Conservation (phyloP, 2,888 invertebrate species). For the Crocallis elinguaria region DNA sequence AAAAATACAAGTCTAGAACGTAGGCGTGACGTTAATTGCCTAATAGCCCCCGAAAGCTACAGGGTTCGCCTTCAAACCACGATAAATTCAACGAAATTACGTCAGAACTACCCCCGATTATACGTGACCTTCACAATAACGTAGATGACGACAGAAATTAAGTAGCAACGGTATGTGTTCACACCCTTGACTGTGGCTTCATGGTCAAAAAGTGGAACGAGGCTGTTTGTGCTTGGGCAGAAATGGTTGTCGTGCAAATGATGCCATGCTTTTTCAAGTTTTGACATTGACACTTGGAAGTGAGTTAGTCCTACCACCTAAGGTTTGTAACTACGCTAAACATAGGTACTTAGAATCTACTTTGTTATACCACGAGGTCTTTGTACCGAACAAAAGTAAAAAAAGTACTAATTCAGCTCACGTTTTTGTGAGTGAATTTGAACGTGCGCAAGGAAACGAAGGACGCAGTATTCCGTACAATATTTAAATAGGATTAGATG, state of each 20-base stretch:
- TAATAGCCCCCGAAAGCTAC: constrained; percentile 56
- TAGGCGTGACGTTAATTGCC: constrained; percentile 50
- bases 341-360: not conserved
- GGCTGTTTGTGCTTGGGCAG: not conserved
- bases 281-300: too few relatives aligned
- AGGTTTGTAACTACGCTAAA: not conserved
- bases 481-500: constrained; percentile 23
- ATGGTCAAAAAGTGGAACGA: constrained; percentile 12
- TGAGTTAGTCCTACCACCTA: not conserved
- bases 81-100: constrained; percentile 44
- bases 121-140: constrained; percentile 38
- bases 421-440: constrained; percentile 24
- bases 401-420: constrained; percentile 28
- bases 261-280: too few relatives aligned
- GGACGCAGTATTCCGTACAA: constrained; percentile 9
- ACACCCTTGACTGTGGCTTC: constrained; percentile 23
- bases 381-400: constrained; percentile 36
- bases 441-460: constrained; percentile 41
- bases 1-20: constrained; percentile 1
- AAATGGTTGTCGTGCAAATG: not conserved
- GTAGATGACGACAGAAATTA: constrained; percentile 16
- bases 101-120: constrained; percentile 39
- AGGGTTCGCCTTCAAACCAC: constrained; percentile 36
- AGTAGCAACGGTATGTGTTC: constrained; percentile 1
- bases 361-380: constrained; percentile 25